Evolutionary conservation across 1,140 invertebrate genomes (phyloP), one percentile per base, ranked within the genome.

Genomic region (Acyrthosiphon pisum): DNA sequence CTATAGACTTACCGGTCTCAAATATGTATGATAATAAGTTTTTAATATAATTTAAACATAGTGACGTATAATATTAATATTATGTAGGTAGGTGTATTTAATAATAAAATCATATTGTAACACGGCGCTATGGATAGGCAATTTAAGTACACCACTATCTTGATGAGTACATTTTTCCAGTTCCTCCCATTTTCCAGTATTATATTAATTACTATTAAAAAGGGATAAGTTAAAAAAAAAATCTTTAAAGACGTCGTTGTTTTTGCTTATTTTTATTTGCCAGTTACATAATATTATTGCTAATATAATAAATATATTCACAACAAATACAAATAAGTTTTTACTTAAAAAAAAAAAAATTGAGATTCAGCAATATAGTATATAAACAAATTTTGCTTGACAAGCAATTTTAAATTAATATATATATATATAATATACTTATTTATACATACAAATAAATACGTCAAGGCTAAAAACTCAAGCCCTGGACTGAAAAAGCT

Each of bases 331-430:
- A 89, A 89, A 89, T 89, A 89, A 8, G 48, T 53, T 89, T 88
- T 89, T 89, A 53, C 26, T 89, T 53, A 88, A 50, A 88, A 89
- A 87, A 48, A 35, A 35, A 88, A 50, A 89, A 89, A 23, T 53
- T 89, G 87, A 89, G 87, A 89, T 89, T 89, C 87, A 50, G 46
- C 46, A 88, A 87, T 88, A 50, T 88, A 50, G 46, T 88, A 88
- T 87, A 88, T 50, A 35, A 88, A 88, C n/a, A 88, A 50, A 50
- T 50, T 50, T 30, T 87, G 44, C 84, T 87, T 48, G 84, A 48
- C 44, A 30, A 87, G 84, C 84, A n/a, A 87, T 87, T 87, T 11
- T 4, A 87, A 26, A 26, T 87, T 6, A 48, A 48, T 87, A 87
- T 87, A 87, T 87, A 48, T 87, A 23, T 87, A 87, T 22, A 87